Percentiles rank a stretch among this genome's conserved stretches.
Evolutionary conservation across 1,140 invertebrate genomes (phyloP).

Genomic region (Drosophila busckii): DNA sequence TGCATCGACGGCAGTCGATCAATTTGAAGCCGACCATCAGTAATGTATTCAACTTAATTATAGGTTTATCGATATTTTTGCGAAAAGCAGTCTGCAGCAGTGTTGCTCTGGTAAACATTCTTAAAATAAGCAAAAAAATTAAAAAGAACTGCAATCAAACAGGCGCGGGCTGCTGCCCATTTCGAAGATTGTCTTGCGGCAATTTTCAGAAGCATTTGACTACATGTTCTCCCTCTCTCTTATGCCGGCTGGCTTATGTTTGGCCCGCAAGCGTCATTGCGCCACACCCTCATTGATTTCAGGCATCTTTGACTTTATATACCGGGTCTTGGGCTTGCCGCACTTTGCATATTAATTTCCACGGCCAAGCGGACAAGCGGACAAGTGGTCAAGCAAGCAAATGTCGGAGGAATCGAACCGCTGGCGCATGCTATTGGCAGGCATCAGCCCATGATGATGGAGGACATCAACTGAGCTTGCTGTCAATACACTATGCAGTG

Average conservation of each 20-base stretch:
- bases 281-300: slow-evolving; percentile 70
- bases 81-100: slow-evolving; percentile 28
- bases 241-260: slow-evolving; percentile 1
- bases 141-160: too few relatives aligned
- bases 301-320: slow-evolving; percentile 47
- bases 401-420: too few relatives aligned
- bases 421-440: slow-evolving; percentile 71
- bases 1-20: slow-evolving; percentile 52
- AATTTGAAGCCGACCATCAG: slow-evolving; percentile 69
- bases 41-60: slow-evolving; percentile 68
- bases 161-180: slow-evolving; percentile 28
- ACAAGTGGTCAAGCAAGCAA: too few relatives aligned
- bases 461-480: slow-evolving; percentile 42
- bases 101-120: slow-evolving; percentile 12
- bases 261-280: slow-evolving; percentile 52
- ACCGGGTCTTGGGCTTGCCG: slow-evolving; percentile 33
- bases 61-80: slow-evolving; percentile 55
- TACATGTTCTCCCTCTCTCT: slow-evolving; percentile 38
- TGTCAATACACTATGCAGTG: slow-evolving; percentile 44
- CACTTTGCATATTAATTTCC: slow-evolving; percentile 75
- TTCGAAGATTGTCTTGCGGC: slow-evolving; percentile 62
- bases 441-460: slow-evolving; percentile 55
- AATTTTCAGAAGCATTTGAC: slow-evolving; percentile 72
- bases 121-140: too few relatives aligned
- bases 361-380: background rate